Percentiles rank a stretch among this genome's conserved stretches.
These are phyloP conservation scores for Stratiomys singularior DNA, from an alignment of 2,888 invertebrate species.

Conservation along the genomic window DNA sequence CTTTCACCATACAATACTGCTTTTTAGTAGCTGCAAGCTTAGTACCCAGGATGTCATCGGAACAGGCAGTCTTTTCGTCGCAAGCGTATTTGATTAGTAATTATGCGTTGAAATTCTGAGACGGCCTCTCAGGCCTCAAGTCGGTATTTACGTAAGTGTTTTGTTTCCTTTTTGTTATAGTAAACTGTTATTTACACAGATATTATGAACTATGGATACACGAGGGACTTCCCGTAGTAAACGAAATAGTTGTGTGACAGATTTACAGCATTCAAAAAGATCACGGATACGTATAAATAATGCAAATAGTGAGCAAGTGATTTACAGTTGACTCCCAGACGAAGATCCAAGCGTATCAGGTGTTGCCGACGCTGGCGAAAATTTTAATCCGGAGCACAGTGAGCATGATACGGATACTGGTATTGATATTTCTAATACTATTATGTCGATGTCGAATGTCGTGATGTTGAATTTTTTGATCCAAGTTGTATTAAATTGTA, in stretches of 20 bases:
- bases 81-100: too few relatives aligned
- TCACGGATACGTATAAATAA: background rate
- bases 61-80: too few relatives aligned
- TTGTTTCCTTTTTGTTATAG: background rate
- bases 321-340: too few relatives aligned
- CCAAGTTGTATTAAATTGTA: too few relatives aligned
- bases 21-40: too few relatives aligned
- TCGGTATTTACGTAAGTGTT: conserved; percentile 6
- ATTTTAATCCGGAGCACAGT: background rate
- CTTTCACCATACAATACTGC: too few relatives aligned
- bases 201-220: conserved; percentile 6
- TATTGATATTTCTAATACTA: background rate
- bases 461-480: too few relatives aligned
- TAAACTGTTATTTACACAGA: background rate
- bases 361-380: background rate
- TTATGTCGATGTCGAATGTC: background rate
- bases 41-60: too few relatives aligned
- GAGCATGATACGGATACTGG: background rate
- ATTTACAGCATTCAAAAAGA: too few relatives aligned
- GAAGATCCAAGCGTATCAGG: background rate
- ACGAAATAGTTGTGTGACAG: background rate
- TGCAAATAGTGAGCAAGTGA: too few relatives aligned
- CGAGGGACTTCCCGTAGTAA: background rate
- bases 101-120: background rate
- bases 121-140: conserved; percentile 8